Conservation (phyloP, 2,797 vertebrate species). For the Simalia tracyae region DNA sequence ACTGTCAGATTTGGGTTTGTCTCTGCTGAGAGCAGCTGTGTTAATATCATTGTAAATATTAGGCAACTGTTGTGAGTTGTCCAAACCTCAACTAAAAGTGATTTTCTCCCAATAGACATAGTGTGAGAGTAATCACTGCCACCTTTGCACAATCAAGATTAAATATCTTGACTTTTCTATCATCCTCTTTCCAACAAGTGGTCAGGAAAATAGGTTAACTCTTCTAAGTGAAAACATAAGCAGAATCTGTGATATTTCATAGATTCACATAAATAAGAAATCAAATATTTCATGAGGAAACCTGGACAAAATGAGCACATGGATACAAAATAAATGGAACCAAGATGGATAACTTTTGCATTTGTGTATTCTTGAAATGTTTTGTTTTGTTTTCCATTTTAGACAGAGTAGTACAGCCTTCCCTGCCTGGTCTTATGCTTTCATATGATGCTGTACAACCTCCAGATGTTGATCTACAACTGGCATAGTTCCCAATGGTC, state of each 20-base stretch:
- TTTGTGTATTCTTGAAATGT: constrained; percentile 18
- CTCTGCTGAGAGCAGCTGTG: background rate
- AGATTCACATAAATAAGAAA: constrained; percentile 55
- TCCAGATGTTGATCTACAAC: constrained; percentile 7
- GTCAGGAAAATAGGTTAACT: constrained; percentile 50
- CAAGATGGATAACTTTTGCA: constrained; percentile 26
- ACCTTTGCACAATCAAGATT: constrained; percentile 28
- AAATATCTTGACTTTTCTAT: constrained; percentile 44
- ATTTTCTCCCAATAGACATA: constrained; percentile 38
- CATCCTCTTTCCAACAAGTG: constrained; percentile 47
- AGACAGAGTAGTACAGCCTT: background rate
- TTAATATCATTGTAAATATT: constrained; percentile 29
- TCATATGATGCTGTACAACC: background rate
- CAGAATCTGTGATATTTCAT: constrained; percentile 47
- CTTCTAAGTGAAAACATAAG: constrained; percentile 59
- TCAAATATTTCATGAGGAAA: constrained; percentile 26
- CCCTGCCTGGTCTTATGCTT: background rate
- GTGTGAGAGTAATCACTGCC: constrained; percentile 48
- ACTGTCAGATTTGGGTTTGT: constrained; percentile 15
- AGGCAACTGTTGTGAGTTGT: constrained; percentile 14
- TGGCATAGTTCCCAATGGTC: background rate
- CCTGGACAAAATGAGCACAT: constrained; percentile 39
- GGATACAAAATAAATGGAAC: constrained; percentile 52
- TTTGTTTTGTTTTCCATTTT: background rate
- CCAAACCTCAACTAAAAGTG: constrained; percentile 31